Conservation (phyloP, 2,888 invertebrate species). For the Chrysopilus asiliformis region DNA sequence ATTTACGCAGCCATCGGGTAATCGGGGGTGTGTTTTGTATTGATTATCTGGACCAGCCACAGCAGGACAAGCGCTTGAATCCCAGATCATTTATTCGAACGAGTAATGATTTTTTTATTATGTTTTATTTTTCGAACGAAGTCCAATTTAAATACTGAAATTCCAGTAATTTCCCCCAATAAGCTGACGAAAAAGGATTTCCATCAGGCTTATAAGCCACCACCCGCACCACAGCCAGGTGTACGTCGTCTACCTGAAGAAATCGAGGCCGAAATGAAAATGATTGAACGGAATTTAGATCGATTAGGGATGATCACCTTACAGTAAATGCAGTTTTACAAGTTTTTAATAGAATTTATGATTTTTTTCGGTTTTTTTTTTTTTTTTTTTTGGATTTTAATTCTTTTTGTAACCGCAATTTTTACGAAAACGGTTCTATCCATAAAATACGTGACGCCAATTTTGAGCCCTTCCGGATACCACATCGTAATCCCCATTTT, state of each 20-base stretch:
- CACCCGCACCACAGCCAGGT: constrained; percentile 49
- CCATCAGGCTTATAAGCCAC: constrained; percentile 53
- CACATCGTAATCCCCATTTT: too few relatives aligned
- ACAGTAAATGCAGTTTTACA: constrained; percentile 39
- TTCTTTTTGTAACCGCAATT: too few relatives aligned
- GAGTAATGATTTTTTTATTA: constrained; percentile 18
- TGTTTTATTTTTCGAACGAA: too few relatives aligned
- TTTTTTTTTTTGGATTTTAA: too few relatives aligned
- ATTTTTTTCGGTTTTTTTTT: too few relatives aligned
- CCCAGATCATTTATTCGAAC: constrained; percentile 30
- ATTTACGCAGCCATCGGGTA: constrained; percentile 59
- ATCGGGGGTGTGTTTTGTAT: constrained; percentile 65
- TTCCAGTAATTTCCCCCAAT: constrained; percentile 32
- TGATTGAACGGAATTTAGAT: constrained; percentile 58
- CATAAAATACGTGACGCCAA: too few relatives aligned
- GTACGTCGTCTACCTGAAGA: constrained; percentile 61
- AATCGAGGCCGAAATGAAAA: constrained; percentile 64
- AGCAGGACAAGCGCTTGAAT: constrained; percentile 43
- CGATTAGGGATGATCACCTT: constrained; percentile 56
- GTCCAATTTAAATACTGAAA: neutral
- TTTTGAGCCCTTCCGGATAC: too few relatives aligned
- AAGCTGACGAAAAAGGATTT: constrained; percentile 46
- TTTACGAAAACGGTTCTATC: too few relatives aligned
- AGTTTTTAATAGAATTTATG: too few relatives aligned
- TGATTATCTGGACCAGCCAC: constrained; percentile 61